Conservation (phyloP, 1,140 invertebrate genomes). For the Calephelis virginiensis region DNA sequence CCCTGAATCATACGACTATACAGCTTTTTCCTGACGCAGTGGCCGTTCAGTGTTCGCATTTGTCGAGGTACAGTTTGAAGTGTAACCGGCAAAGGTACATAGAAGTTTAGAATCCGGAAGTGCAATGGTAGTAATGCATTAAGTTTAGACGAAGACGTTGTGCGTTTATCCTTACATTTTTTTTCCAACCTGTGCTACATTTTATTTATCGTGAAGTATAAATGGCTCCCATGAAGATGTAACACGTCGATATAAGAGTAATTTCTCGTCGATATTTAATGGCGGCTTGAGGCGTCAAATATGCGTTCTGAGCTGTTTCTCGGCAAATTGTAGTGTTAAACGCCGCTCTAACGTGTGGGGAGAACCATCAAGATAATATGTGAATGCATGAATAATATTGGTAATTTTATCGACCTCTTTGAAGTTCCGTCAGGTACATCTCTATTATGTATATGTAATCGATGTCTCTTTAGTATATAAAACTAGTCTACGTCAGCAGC, state of each 20-base stretch:
- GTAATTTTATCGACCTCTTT: neutral
- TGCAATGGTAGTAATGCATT: too few species aligned
- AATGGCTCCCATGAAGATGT: conserved; percentile 34
- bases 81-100: too few species aligned
- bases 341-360: conserved; percentile 7
- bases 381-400: conserved; percentile 19
- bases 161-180: neutral
- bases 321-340: conserved; percentile 12
- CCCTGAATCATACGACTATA: too few species aligned
- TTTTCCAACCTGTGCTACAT: neutral
- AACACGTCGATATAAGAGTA: conserved; percentile 40
- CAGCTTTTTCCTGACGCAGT: too few species aligned
- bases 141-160: too few species aligned
- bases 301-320: conserved; percentile 24
- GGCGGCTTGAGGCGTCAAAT: conserved; percentile 31
- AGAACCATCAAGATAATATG: conserved; percentile 3
- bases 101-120: too few species aligned
- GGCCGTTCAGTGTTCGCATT: too few species aligned
- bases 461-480: too few species aligned
- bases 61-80: too few species aligned
- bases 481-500: neutral
- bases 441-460: neutral
- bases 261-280: conserved; percentile 39
- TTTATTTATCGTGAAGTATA: neutral
- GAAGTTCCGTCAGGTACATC: too few species aligned